Evolutionary conservation across 2,888 invertebrate genomes (phyloP), one percentile per base, ranked within the genome.

Genomic region (Drosophila stalkeri): DNA sequence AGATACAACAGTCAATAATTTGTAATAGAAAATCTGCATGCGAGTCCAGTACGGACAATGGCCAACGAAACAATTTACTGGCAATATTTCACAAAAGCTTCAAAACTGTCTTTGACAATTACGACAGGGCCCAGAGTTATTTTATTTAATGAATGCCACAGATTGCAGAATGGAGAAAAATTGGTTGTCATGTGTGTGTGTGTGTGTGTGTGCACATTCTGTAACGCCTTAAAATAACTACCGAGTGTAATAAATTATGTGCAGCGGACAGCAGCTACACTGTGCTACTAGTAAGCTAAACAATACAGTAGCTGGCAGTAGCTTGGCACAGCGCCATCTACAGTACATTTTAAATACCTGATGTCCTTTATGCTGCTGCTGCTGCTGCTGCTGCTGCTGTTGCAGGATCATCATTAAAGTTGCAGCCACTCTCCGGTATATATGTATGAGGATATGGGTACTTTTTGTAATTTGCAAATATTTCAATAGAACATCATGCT

Each of bases 71-170:
- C 86, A 89, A 86, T 86, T 86, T 86, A 64, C 86, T 74, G 49
- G 72, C 78, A 89, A 86, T 86, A 86, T 88, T 87, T 89, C 88
- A 86, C 74, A 81, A 66, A 75, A 75, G 80, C 88, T 80, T 88
- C 90, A 86, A 87, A 89, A 86, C 90, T 89, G 86, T 88, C 90
- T 83, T 83, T 86, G 90, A 88, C 90, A 87, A 87, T 89, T 87
- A 89, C 88, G 75, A 72, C 77, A 86, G 75, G 60, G 60, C 68
- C 68, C 27, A 71, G 79, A 82, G 81, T 89, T 81, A 81, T 82
- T 86, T 82, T 89, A 82, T 86, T 86, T 89, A 89, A 86, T 86
- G 86, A 87, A 89, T 87, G 70, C 64, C 81, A 73, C 61, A 72
- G 66, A 68, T 56, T 69, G 55, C 56, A 43, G 56, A 75, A 55